phyloP scores from a whole-genome alignment of 1,140 invertebrate genomes.

The Cotesia vestalis region DNA sequence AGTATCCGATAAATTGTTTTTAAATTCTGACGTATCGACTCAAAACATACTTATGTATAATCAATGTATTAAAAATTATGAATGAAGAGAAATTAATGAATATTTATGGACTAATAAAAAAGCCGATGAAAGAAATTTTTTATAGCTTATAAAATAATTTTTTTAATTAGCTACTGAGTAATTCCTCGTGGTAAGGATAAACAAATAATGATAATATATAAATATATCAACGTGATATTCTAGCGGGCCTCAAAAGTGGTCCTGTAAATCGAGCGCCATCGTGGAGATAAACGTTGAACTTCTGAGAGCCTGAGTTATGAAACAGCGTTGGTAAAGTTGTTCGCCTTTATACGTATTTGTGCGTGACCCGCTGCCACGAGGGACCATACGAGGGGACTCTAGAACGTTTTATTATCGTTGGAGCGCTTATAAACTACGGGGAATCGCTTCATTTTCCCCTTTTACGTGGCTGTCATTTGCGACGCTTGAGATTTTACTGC shows the following conservation, averaged over 20 bases:
- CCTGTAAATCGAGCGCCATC: conserved; percentile 56
- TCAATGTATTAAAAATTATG: no score
- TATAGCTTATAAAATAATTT: no score
- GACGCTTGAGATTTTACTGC: conserved; percentile 40
- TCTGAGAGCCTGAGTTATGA: background rate
- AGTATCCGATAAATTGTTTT: no score
- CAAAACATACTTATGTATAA: no score
- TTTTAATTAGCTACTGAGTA: no score
- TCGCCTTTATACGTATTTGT: conserved; percentile 2
- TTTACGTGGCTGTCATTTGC: conserved; percentile 48
- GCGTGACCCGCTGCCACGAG: conserved; percentile 21
- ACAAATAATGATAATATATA: no score
- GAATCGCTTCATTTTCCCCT: conserved; percentile 56
- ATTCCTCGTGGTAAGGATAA: no score
- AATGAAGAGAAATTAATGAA: no score
- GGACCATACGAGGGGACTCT: conserved; percentile 39
- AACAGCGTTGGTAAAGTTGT: conserved; percentile 34
- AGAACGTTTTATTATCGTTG: conserved; percentile 51
- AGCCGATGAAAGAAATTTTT: no score
- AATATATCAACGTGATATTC: background rate
- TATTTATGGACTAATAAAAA: no score
- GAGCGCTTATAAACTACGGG: conserved; percentile 50
- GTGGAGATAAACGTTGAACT: conserved; percentile 17
- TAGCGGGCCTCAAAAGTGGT: conserved; percentile 54
- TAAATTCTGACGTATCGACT: no score